Evolutionary conservation across 2,888 invertebrate species (phyloP).

Genomic region (Limulus polyphemus): DNA sequence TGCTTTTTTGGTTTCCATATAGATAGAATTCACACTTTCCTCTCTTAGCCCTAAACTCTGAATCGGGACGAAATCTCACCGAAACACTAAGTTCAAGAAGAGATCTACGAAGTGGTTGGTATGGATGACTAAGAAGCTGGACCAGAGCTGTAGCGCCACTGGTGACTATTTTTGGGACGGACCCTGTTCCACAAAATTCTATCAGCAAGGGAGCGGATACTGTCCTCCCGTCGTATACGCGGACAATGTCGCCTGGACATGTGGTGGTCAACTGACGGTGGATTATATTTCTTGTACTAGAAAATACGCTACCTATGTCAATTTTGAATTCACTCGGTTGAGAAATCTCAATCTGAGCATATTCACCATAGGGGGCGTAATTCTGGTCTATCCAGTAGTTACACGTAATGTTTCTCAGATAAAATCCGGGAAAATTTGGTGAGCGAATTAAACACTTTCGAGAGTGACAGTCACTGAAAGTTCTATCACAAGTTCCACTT

Average conservation of each 20-base stretch:
- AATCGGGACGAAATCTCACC: slow-evolving; percentile 49
- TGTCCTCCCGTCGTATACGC: slow-evolving; percentile 65
- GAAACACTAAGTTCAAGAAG: slow-evolving; percentile 61
- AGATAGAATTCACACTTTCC: slow-evolving; percentile 21
- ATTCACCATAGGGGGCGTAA: slow-evolving; percentile 66
- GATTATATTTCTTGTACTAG: slow-evolving; percentile 17
- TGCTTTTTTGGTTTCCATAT: slow-evolving; percentile 15
- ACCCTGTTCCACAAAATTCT: slow-evolving; percentile 65
- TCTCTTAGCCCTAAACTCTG: not conserved
- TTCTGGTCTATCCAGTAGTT: slow-evolving; percentile 75
- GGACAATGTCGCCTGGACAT: slow-evolving; percentile 39
- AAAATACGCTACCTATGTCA: slow-evolving; percentile 45
- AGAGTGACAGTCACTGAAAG: slow-evolving; percentile 14
- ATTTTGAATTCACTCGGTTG: slow-evolving; percentile 60
- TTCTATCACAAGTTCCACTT: slow-evolving; percentile 7
- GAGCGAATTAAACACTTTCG: slow-evolving; percentile 15
- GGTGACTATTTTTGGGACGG: slow-evolving; percentile 63
- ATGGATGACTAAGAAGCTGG: slow-evolving; percentile 57
- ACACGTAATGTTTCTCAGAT: slow-evolving; percentile 75
- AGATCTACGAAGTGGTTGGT: slow-evolving; percentile 58
- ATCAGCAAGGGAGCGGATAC: slow-evolving; percentile 60
- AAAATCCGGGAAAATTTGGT: slow-evolving; percentile 53
- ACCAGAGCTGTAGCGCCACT: slow-evolving; percentile 63
- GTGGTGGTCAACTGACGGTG: slow-evolving; percentile 17
- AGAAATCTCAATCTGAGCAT: slow-evolving; percentile 59